These are phyloP conservation scores for Asteroscopus sphinx DNA, from an alignment of 2,888 invertebrate species.

Conservation along the genomic window DNA sequence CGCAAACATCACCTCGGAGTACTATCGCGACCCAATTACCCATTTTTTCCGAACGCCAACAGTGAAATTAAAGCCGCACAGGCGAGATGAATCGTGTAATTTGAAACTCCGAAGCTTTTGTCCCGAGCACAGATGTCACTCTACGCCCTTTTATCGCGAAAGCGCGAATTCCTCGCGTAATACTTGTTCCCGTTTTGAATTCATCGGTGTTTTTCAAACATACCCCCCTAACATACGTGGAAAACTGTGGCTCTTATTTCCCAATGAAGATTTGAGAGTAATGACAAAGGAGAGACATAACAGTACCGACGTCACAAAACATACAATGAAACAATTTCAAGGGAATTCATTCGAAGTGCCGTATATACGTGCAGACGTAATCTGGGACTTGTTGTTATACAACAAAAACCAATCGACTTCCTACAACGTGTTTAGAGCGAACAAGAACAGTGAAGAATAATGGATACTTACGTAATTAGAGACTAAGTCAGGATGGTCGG, in stretches of 20 bases:
- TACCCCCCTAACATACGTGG: slow-evolving; percentile 32
- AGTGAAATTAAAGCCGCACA: slow-evolving; percentile 75
- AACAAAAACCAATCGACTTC: slow-evolving; percentile 21
- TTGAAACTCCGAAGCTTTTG: slow-evolving; percentile 78
- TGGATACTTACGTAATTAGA: slow-evolving; percentile 96
- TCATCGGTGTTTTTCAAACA: slow-evolving; percentile 59
- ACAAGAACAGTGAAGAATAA: slow-evolving; percentile 15
- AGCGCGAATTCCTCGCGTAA: slow-evolving; percentile 51
- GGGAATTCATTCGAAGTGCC: slow-evolving; percentile 38
- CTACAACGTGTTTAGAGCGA: slow-evolving; percentile 11
- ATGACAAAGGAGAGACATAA: slow-evolving; percentile 39
- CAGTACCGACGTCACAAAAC: slow-evolving; percentile 39
- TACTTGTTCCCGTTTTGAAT: slow-evolving; percentile 63
- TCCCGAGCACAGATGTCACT: slow-evolving; percentile 72
- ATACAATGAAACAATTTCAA: slow-evolving; percentile 30
- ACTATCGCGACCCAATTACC: slow-evolving; percentile 77
- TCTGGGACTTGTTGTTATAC: slow-evolving; percentile 25
- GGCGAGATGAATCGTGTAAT: slow-evolving; percentile 82
- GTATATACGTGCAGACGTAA: slow-evolving; percentile 14
- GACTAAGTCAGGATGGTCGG: slow-evolving; percentile 97
- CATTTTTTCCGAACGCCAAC: slow-evolving; percentile 76
- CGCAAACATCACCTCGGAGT: slow-evolving; percentile 52
- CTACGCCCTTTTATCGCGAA: slow-evolving; percentile 64
- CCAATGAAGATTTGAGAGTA: slow-evolving; percentile 40
- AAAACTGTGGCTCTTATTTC: slow-evolving; percentile 37